Evolutionary conservation across 64 coral and sea anemone species (phyloP).

Genomic region (Montipora sp.): DNA sequence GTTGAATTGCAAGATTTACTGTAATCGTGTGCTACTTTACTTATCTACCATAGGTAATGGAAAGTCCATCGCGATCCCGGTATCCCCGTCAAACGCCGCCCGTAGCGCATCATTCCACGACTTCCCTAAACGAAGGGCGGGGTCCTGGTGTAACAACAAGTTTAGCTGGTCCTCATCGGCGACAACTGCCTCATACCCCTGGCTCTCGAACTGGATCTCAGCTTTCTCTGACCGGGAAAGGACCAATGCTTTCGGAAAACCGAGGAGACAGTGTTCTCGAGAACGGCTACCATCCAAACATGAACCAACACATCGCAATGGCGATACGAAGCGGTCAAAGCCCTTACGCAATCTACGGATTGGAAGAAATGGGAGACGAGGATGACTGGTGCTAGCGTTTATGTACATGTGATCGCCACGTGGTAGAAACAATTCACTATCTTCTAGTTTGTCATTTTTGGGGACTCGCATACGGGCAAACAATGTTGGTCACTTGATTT

Average conservation of each 20-base stretch:
- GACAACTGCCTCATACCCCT: conserved; percentile 86
- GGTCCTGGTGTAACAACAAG: conserved; percentile 81
- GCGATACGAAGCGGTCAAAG: conserved; percentile 97
- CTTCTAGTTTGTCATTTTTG: neutral
- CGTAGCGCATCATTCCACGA: conserved; percentile 73
- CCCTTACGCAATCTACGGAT: conserved; percentile 97
- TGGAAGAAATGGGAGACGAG: conserved; percentile 91
- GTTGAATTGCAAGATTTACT: neutral
- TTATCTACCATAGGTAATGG: neutral
- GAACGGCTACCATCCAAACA: conserved; percentile 97
- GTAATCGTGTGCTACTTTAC: neutral
- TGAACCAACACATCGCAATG: conserved; percentile 99
- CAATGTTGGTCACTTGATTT: conserved; percentile 20
- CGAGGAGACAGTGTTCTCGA: conserved; percentile 87
- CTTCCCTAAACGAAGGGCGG: conserved; percentile 91
- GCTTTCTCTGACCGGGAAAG: conserved; percentile 90
- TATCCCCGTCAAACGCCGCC: conserved; percentile 58
- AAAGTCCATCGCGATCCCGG: conserved; percentile 60
- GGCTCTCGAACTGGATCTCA: conserved; percentile 85
- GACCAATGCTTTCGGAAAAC: conserved; percentile 70
- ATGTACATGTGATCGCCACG: conserved; percentile 19
- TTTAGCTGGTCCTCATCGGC: conserved; percentile 59
- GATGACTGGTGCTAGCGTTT: conserved; percentile 95
- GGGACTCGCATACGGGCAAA: neutral
- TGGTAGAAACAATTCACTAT: conserved; percentile 19